Base-by-base conservation (phyloP, 1,140 invertebrate genomes). In the Cydia amplana region DNA sequence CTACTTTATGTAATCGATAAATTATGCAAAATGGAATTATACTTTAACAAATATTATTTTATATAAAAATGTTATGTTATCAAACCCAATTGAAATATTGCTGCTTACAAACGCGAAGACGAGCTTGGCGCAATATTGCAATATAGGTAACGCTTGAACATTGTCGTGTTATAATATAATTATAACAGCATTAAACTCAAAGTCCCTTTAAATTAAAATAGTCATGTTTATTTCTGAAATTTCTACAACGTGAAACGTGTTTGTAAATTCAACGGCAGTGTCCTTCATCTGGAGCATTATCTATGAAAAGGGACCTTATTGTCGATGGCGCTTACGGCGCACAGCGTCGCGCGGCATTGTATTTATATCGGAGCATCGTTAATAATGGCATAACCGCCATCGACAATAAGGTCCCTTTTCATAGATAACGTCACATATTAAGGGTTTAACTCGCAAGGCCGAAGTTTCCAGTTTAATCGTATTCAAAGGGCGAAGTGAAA, bases 401-500 rank as follows among this genome's bases (percentile, higher is more conserved):
- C n/a, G n/a, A n/a, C n/a, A n/a, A n/a, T n/a, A n/a, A n/a, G n/a
- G n/a, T n/a, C n/a, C n/a, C n/a, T n/a, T n/a, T n/a, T n/a, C n/a
- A n/a, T n/a, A n/a, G n/a, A n/a, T n/a, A n/a, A n/a, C n/a, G n/a
- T n/a, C n/a, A n/a, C n/a, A 43, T 70, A 43, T 36, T 70, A 70
- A 43, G n/a, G 65, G 65, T 43, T 60, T 25, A 74, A 55, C 49
- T 55, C 28, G 25, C 43, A 23, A 74, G n/a, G 23, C 20, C n/a
- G 12, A 28, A 74, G 63, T 64, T 74, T 43, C n/a, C 3, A 74
- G 74, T 28, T 40, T 74, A 75, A 75, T 75, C 49, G 65, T 72
- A 75, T 72, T 70, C 65, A 72, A 72, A 72, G 67, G 64, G 46
- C 18, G 51, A 12, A 74, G 60, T 74, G 74, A 75, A 74, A 74